Conservation (phyloP, 2,113 vertebrate genomes). For the Rhagologus leucostigma region DNA sequence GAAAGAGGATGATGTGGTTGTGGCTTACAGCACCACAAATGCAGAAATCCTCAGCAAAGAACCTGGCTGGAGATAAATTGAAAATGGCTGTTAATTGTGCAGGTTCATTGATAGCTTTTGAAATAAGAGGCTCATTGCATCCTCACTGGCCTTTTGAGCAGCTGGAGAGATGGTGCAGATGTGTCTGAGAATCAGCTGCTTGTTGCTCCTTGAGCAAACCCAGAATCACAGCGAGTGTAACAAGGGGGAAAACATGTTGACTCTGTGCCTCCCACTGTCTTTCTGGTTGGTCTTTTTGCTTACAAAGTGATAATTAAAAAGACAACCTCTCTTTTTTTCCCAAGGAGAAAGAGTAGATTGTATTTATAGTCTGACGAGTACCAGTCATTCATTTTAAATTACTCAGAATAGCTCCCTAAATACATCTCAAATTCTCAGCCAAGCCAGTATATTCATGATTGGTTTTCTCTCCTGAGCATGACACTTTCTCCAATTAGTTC, state of each 20-base stretch:
- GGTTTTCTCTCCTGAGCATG: constrained; percentile 20
- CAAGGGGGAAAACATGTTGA: background rate
- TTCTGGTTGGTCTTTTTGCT: constrained; percentile 33
- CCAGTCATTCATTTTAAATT: constrained; percentile 44
- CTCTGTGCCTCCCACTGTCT: background rate
- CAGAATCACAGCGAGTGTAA: background rate
- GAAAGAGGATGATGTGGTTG: background rate
- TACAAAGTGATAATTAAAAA: constrained; percentile 37
- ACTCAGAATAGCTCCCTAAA: constrained; percentile 34
- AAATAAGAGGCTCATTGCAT: background rate
- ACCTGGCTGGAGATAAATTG: background rate
- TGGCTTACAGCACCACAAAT: background rate
- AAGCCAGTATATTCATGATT: constrained; percentile 10
- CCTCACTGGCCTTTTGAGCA: background rate
- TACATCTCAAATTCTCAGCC: constrained; percentile 32
- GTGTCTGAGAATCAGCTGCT: background rate
- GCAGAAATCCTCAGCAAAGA: background rate
- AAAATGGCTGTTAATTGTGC: background rate
- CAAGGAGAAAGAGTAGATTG: constrained; percentile 16
- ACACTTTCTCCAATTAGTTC: constrained; percentile 29
- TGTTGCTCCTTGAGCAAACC: background rate
- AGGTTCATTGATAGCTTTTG: background rate
- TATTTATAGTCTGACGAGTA: constrained; percentile 42
- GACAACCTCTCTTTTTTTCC: background rate
- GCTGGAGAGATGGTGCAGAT: background rate